A percentile compares a stretch with the other conserved stretches of the same genome.
Evolutionary conservation across 2,797 vertebrate genomes (phyloP).

Genomic region (Typhlichthys subterraneus): DNA sequence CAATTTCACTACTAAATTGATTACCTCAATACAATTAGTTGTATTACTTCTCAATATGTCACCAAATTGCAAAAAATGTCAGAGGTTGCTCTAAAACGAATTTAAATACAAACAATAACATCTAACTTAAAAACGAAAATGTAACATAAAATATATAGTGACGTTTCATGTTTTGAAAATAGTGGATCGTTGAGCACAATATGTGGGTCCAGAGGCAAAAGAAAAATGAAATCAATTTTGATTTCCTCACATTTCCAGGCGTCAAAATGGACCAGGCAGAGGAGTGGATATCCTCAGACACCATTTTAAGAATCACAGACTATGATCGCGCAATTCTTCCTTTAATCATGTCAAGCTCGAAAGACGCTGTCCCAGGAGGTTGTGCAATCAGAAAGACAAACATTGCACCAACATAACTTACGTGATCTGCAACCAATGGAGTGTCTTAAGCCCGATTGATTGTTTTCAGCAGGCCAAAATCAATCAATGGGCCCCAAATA

Average conservation of each 20-base stretch:
- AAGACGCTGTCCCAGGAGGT: constrained; percentile 54
- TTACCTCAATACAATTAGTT: too few relatives aligned
- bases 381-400: constrained; percentile 68
- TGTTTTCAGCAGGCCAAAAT: constrained; percentile 58
- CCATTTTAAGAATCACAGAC: constrained; percentile 41
- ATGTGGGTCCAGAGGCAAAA: constrained; percentile 12
- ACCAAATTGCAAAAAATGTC: too few relatives aligned
- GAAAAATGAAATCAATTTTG: constrained; percentile 71
- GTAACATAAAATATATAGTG: too few relatives aligned
- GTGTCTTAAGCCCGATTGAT: constrained; percentile 63
- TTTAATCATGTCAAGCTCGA: constrained; percentile 68
- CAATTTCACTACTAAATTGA: too few relatives aligned
- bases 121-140: too few relatives aligned
- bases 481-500: too few relatives aligned
- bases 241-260: constrained; percentile 42
- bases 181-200: constrained; percentile 36
- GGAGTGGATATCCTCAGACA: constrained; percentile 46
- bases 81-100: too few relatives aligned
- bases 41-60: too few relatives aligned
- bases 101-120: too few relatives aligned
- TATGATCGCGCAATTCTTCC: constrained; percentile 48
- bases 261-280: constrained; percentile 47
- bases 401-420: constrained; percentile 63
- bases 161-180: too few relatives aligned
- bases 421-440: constrained; percentile 67